Base-by-base conservation (phyloP, 2,113 vertebrate species). In the Bufo bufo region DNA sequence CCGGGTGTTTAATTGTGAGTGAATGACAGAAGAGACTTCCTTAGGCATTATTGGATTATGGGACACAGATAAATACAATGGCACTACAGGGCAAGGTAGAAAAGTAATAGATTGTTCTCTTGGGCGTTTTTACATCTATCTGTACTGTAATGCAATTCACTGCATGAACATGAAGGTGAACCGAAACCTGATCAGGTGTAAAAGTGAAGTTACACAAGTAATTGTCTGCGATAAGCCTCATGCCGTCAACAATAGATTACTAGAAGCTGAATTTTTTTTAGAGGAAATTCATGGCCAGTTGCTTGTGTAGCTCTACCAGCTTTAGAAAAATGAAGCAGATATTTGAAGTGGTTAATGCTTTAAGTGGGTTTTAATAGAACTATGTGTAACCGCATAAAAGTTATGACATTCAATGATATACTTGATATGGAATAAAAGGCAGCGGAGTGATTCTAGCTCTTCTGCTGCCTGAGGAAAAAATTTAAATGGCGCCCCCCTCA, bases 1-100 rank as follows among this genome's bases (percentile, higher is more conserved):
- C 72, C 16, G 33, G 72, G 72, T 75, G 72, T 75, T 75, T 75
- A 75, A 75, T 75, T 75, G 72, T 75, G 47, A 75, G 72, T 10
- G 72, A 75, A 75, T 75, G 72, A 75, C 72, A 75, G 72, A 11
- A 50, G 72, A 81, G 58, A 61, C 54, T 81, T 81, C 33, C 54
- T 81, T 81, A 45, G 78, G 78, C 16, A 79, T 59, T 59, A 81
- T 59, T 43, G 78, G n/a, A 81, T 81, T 81, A 81, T 81, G 78
- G 54, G 54, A 81, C 23, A 81, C 54, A 81, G 54, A 81, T 81
- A 81, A 81, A 59, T 59, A 61, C 54, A 81, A 81, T 45, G 54
- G 54, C 54, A 80, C 77, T 16, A 80, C 59, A 81, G 78, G 78
- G 54, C 78, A 58, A 81, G 33, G 58, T 81, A 58, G n/a, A 81